Conservation (phyloP, 1,140 invertebrate genomes). For the Sycobia sp. region DNA sequence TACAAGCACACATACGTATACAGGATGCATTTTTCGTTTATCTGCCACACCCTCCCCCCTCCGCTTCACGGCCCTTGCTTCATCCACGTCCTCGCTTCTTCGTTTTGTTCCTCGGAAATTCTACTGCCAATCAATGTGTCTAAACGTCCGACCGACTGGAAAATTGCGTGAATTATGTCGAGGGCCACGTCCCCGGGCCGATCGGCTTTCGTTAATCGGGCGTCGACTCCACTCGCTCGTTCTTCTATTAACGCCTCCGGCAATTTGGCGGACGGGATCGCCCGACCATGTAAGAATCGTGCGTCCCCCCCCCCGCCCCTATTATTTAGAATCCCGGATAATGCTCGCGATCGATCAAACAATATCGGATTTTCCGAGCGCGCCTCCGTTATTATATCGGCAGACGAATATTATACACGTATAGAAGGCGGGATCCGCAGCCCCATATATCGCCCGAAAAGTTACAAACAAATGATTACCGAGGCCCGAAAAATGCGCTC, state of each 20-base stretch:
- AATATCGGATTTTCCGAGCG: not conserved
- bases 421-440: too few species aligned
- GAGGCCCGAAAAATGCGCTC: too few species aligned
- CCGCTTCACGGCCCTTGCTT: too few species aligned
- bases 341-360: constrained; percentile 20
- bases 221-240: not conserved
- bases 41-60: too few species aligned
- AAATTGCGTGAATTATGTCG: constrained; percentile 31
- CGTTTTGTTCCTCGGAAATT: constrained; percentile 14
- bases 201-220: constrained; percentile 27
- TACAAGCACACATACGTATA: too few species aligned
- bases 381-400: too few species aligned
- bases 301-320: not conserved
- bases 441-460: too few species aligned
- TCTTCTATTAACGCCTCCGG: constrained; percentile 23
- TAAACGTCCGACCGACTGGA: constrained; percentile 21
- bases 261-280: constrained; percentile 1
- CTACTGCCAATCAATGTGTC: constrained; percentile 29
- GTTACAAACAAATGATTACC: too few species aligned
- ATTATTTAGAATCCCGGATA: constrained; percentile 9
- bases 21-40: too few species aligned
- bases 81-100: constrained; percentile 15
- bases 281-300: not conserved
- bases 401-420: too few species aligned
- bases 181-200: not conserved